Evolutionary conservation across 2,888 invertebrate genomes (phyloP), one percentile per base, ranked within the genome.

Genomic region (Ceramica pisi): DNA sequence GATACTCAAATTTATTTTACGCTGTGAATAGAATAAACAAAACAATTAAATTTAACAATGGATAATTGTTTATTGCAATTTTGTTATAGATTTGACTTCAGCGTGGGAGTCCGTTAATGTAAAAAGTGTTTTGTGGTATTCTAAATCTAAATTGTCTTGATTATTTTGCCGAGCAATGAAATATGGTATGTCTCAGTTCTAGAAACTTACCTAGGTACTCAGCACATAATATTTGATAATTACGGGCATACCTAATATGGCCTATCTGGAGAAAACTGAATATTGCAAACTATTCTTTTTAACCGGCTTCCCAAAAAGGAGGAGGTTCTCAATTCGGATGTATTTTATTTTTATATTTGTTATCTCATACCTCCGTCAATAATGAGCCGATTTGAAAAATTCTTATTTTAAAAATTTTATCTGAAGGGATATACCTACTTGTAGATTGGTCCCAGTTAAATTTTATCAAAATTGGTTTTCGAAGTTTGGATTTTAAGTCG

Each of bases 21-120:
- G 61, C 21, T 38, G 53, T 19, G 10, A 64, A 78, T 64, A 53
- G 26, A 76, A 77, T 50, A 48, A 71, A 23, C 21, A 71, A 38
- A 71, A n/a, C 21, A 63, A 60, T 55, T 55, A 48, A 38, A 55
- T 44, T 53, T 0, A 35, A 48, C 19, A 55, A 35, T 55, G 1
- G 51, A 48, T 41, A n/a, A 67, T 67, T 53, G 53, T 59, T 59
- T 31, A 41, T 10, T 19, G 23, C n/a, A 59, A 59, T 55, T 75
- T 8, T 3, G 19, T 53, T 73, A 53, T 41, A 16, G 12, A 48
- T 38, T 48, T 53, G 23, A 16, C 23, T n/a, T 50, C 23, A 26
- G 12, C 41, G 48, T 50, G 41, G 48, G 14, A 46, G 53, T 14
- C 10, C 21, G 35, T 38, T 57, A 26, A n/a, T 65, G 21, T 73